A percentile compares a stretch with the other conserved stretches of the same genome.
Evolutionary conservation across 2,797 vertebrate species (phyloP).

Genomic region (Acanthurus tractus): DNA sequence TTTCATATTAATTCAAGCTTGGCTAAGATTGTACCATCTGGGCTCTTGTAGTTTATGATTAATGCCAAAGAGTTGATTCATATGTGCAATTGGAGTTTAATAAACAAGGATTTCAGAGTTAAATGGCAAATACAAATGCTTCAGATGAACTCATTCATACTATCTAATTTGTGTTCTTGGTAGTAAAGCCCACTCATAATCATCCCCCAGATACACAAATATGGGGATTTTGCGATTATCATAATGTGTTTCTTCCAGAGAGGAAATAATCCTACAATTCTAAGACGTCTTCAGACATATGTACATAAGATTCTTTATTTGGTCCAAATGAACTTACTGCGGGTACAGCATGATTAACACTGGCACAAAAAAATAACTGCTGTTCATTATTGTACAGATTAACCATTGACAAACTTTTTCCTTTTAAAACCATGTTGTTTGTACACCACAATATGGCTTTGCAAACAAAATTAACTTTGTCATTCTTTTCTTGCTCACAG

Average conservation of each 20-base stretch:
- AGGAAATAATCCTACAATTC: conserved; percentile 90
- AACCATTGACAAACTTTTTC: conserved; percentile 70
- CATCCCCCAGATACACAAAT: conserved; percentile 94
- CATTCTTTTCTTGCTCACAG: conserved; percentile 62
- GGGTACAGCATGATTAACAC: conserved; percentile 76
- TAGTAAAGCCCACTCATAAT: conserved; percentile 96
- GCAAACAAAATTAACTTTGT: conserved; percentile 74
- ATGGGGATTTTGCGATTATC: conserved; percentile 97
- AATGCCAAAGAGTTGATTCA: conserved; percentile 99
- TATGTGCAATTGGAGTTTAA: conserved; percentile 97
- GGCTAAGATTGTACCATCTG: conserved; percentile 99
- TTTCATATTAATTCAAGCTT: conserved; percentile 99
- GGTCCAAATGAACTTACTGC: conserved; percentile 78
- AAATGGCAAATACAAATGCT: conserved; percentile 99
- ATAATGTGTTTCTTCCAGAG: conserved; percentile 94
- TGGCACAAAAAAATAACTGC: conserved; percentile 70
- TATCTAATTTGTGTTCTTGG: conserved; percentile 96
- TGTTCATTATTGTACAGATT: conserved; percentile 73
- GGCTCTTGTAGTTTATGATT: conserved; percentile 98
- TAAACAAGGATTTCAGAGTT: conserved; percentile 97
- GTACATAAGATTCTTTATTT: conserved; percentile 82
- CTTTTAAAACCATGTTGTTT: conserved; percentile 67
- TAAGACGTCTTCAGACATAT: conserved; percentile 84
- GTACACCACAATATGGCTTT: conserved; percentile 54
- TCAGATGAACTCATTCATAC: conserved; percentile 96